phyloP scores from a whole-genome alignment of 2,888 invertebrate genomes.

The Cosmorhoe ocellata region DNA sequence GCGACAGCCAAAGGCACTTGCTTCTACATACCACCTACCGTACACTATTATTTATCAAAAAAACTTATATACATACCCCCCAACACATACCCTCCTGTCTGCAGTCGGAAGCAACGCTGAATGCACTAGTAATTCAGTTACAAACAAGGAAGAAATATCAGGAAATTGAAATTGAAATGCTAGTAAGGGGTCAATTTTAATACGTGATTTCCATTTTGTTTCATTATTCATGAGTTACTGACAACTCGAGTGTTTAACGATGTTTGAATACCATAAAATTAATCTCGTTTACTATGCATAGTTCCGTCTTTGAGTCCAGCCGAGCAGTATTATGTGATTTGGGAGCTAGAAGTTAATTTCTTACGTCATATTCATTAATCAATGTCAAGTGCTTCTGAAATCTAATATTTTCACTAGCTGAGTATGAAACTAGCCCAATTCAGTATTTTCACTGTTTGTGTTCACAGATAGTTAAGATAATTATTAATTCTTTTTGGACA shows the following conservation, averaged over 20 bases:
- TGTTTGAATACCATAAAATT: constrained; percentile 32
- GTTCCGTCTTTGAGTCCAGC: constrained; percentile 28
- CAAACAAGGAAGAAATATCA: neutral
- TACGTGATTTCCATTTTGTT: constrained; percentile 6
- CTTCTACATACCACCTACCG: too few species aligned
- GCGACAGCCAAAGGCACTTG: too few species aligned
- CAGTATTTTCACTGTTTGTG: too few species aligned
- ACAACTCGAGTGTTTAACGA: constrained; percentile 27
- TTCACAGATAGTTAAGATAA: too few species aligned
- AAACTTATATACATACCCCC: too few species aligned
- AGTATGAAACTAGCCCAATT: too few species aligned
- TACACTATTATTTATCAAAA: too few species aligned
- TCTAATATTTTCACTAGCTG: too few species aligned
- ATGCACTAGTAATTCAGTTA: neutral
- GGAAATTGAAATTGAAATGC: constrained; percentile 1
- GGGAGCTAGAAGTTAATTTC: constrained; percentile 16
- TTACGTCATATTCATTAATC: neutral
- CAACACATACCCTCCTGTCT: too few species aligned
- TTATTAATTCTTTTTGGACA: too few species aligned
- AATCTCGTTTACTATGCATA: constrained; percentile 37
- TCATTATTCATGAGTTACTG: constrained; percentile 22
- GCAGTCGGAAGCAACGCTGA: too few species aligned
- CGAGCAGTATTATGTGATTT: constrained; percentile 25
- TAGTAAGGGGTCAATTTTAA: constrained; percentile 12
- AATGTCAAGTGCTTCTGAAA: neutral